These are phyloP conservation scores for Paedocypris micromegethes DNA, from an alignment of 2,797 vertebrate genomes.

Conservation along the genomic window DNA sequence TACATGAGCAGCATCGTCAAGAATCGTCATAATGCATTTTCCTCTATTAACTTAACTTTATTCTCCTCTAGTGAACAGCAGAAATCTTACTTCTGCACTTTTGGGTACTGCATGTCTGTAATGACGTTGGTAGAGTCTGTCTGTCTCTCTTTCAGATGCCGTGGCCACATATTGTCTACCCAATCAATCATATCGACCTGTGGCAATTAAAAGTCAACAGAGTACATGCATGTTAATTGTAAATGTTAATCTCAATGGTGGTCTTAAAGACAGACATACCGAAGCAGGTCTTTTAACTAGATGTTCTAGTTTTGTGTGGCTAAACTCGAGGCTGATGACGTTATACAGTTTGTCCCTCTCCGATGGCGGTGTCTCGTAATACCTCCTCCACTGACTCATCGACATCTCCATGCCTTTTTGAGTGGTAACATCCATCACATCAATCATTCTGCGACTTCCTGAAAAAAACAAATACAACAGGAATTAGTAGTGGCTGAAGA, in stretches of 20 bases:
- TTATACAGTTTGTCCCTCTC: slow-evolving; percentile 96
- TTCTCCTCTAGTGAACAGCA: background rate
- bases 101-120: slow-evolving; percentile 97
- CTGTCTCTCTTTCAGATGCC: slow-evolving; percentile 93
- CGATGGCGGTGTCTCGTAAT: slow-evolving; percentile 89
- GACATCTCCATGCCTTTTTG: slow-evolving; percentile 98
- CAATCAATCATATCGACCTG: slow-evolving; percentile 97
- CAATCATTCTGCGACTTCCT: slow-evolving; percentile 93
- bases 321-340: slow-evolving; percentile 97
- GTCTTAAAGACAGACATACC: slow-evolving; percentile 52
- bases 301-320: slow-evolving; percentile 93
- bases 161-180: slow-evolving; percentile 99
- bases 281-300: slow-evolving; percentile 89
- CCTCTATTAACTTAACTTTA: background rate
- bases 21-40: no score
- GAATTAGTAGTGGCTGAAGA: background rate
- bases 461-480: slow-evolving; percentile 10
- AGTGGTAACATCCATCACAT: slow-evolving; percentile 97
- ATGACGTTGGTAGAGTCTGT: slow-evolving; percentile 95
- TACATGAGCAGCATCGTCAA: background rate
- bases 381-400: slow-evolving; percentile 95
- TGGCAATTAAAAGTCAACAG: background rate
- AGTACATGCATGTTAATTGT: background rate
- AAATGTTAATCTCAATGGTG: background rate
- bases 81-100: slow-evolving; percentile 91